These are phyloP conservation scores for Odontophorus gujanensis DNA, from an alignment of 2,113 vertebrate genomes.

Conservation along the genomic window DNA sequence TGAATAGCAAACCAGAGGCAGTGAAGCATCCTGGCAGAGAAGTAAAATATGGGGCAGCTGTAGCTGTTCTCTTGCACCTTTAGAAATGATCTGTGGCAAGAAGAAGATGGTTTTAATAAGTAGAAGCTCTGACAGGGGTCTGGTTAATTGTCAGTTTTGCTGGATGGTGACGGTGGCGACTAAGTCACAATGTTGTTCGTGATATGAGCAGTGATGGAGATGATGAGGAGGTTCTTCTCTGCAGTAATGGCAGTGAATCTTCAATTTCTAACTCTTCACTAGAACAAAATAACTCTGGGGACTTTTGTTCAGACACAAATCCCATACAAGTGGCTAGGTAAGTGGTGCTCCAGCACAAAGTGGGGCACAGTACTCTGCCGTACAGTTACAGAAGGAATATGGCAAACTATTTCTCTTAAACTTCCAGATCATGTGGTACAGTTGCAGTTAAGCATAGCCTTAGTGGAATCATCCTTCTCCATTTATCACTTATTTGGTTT, in stretches of 20 bases:
- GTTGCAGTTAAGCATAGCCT: neutral
- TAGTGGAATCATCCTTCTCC: neutral
- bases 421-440: neutral
- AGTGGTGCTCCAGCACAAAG: neutral
- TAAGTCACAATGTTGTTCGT: neutral
- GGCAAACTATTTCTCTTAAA: neutral
- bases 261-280: neutral
- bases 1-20: neutral
- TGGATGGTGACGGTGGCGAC: neutral
- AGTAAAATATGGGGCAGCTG: neutral
- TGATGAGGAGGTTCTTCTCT: neutral
- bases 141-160: neutral
- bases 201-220: neutral
- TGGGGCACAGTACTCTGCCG: neutral
- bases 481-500: neutral
- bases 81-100: neutral
- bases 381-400: neutral
- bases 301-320: neutral
- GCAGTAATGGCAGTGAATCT: rapidly evolving
- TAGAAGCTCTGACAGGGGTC: neutral
- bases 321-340: neutral
- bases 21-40: neutral
- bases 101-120: neutral
- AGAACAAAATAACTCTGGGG: neutral
- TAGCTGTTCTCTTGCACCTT: neutral